Base-by-base conservation (phyloP, 2,888 invertebrate genomes). In the Meiosimyza decipiens region DNA sequence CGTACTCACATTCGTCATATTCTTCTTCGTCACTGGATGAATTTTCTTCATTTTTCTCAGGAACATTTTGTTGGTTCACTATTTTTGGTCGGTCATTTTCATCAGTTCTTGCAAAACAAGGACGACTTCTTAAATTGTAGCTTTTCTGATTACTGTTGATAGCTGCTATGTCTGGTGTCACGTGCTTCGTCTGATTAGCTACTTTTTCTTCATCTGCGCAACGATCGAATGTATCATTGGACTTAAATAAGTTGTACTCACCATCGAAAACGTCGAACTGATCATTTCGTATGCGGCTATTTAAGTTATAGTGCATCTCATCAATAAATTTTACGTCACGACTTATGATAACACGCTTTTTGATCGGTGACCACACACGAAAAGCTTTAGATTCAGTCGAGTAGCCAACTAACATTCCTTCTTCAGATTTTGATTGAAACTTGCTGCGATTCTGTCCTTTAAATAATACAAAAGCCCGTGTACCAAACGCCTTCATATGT, bases 321-420 rank as follows among this genome's bases (percentile, higher is more conserved):
- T 74, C 62, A n/a, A 73, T 70, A 72, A 76, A 76, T 63, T 72
- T 76, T 47, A 76, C 74, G 11, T 77, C 75, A 13, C 74, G 70
- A 28, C 74, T 76, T n/a, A 76, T 74, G 51, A 77, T 73, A 0
- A 76, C 62, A 3, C 68, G 57, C 63, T 70, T 64, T 63, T 67
- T 74, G 11, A 60, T 50, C 18, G 59, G 69, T 9, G 66, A 73
- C 62, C 68, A 78, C 57, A 77, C 50, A 9, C 75, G 64, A 67
- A 76, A 76, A 6, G 76, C 75, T 69, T 78, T 76, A 16, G 73
- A 74, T 55, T 74, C 70, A 11, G 71, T 67, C 3, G 71, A 73
- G 64, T 77, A 74, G n/a, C 72, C 74, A 16, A 74, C 73, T 50
- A 76, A 73, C 33, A 73, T 18, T 22, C 75, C 74, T 40, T 51